Percentiles rank a stretch among this genome's conserved stretches.
Conservation (phyloP, 1,140 invertebrate genomes). For the Trichonephila inaurata region DNA sequence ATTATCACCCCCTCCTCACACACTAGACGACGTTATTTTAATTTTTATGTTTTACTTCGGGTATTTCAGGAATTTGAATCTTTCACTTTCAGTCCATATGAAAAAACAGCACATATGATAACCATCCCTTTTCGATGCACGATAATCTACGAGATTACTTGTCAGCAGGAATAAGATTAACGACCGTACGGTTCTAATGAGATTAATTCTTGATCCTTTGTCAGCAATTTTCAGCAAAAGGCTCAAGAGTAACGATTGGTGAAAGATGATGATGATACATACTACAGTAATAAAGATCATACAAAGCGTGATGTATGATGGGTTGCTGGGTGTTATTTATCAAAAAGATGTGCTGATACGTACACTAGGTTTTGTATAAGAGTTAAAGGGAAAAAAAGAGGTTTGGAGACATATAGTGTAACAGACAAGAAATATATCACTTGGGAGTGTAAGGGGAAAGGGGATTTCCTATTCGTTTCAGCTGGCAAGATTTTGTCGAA, state of each 20-base stretch:
- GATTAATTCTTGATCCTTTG: constrained; percentile 72
- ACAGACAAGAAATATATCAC: not conserved
- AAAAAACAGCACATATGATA: not conserved
- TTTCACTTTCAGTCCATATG: not conserved
- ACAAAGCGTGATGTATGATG: constrained; percentile 70
- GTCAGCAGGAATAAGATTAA: constrained; percentile 47
- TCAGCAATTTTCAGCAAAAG: constrained; percentile 68
- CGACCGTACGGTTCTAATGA: constrained; percentile 55
- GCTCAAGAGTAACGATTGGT: constrained; percentile 35
- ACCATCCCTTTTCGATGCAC: constrained; percentile 8
- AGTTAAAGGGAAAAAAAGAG: not conserved
- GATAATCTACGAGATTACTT: constrained; percentile 66
- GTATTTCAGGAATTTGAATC: constrained; percentile 18
- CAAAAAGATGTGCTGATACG: constrained; percentile 15
- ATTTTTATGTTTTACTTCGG: not conserved
- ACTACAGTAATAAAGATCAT: constrained; percentile 64
- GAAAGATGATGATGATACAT: constrained; percentile 59
- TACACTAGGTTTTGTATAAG: not conserved
- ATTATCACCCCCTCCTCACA: not conserved
- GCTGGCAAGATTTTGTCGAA: not conserved
- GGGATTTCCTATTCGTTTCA: not conserved
- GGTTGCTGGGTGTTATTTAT: constrained; percentile 23
- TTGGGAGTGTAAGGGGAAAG: not conserved
- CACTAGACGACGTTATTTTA: not conserved
- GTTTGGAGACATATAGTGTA: not conserved